Evolutionary conservation across 2,797 vertebrate genomes (phyloP), one percentile per base, ranked within the genome.

Genomic region (Alectoris magna): DNA sequence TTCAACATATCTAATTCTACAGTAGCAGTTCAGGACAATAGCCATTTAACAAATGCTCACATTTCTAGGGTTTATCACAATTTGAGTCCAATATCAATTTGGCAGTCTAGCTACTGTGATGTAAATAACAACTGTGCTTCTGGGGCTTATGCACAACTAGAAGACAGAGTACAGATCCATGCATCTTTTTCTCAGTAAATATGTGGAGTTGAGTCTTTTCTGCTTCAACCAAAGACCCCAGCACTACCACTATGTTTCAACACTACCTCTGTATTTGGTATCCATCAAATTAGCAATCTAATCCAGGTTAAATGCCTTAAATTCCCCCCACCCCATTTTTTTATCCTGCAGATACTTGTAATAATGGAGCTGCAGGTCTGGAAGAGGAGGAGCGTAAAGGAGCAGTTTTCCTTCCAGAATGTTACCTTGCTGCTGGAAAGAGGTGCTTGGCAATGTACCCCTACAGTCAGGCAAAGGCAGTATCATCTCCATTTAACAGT

Each of bases 1-100:
- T 91, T 92, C 76, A 91, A 21, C 55, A 11, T 62, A 81, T 56
- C 84, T 77, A 82, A 51, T 81, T 78, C 75, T 75, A 80, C 48
- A 87, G 66, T 91, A 90, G 75, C 75, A 74, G 36, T 59, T 94
- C 46, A 88, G 59, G 58, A 84, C 62, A 89, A 79, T 11, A 80
- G 60, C 26, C 7, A 67, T 94, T 91, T 88, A 93, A 94, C 76
- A 92, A 96, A 92, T 84, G 81, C 24, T 75, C 90, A 38, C n/a
- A 69, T 88, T 96, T 87, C n/a, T 85, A 63, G 62, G 71, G 46
- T 77, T 62, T 75, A 63, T 81, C 62, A 87, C 55, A 90, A 80
- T 81, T 66, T 74, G 53, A 87, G 43, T 77, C 62, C 38, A 82
- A 77, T 74, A 71, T 49, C 41, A 86, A 79, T 86, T 90, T 90